phyloP scores from a whole-genome alignment of 2,888 invertebrate species.

The Seira sanloemensis region DNA sequence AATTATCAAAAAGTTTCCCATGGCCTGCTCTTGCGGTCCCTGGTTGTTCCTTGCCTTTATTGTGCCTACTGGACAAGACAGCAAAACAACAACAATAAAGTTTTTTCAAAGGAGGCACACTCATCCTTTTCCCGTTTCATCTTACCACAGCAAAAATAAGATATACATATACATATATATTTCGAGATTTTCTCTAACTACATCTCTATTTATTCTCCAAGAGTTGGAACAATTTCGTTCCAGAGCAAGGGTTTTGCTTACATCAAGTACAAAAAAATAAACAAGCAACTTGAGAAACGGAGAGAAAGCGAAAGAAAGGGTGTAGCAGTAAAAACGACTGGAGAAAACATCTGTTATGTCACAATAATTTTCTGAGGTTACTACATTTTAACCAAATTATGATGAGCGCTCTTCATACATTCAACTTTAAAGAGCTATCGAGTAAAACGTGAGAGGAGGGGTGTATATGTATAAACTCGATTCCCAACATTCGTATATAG shows the following conservation, averaged over 20 bases:
- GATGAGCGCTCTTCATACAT: slow-evolving; percentile 65
- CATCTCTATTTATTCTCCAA: background rate
- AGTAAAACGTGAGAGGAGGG: background rate
- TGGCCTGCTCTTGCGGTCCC: background rate
- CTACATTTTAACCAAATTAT: slow-evolving; percentile 70
- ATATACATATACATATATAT: no score
- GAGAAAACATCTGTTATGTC: slow-evolving; percentile 70
- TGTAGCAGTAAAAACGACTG: slow-evolving; percentile 42
- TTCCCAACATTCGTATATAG: background rate
- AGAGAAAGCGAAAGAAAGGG: slow-evolving; percentile 39
- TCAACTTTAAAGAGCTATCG: background rate
- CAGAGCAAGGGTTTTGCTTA: background rate
- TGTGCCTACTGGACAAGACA: slow-evolving; percentile 19
- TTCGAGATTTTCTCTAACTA: background rate
- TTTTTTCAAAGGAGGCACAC: background rate
- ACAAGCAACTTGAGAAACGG: slow-evolving; percentile 6
- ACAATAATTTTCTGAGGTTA: slow-evolving; percentile 69
- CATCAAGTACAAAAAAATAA: slow-evolving; percentile 15
- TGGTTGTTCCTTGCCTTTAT: background rate
- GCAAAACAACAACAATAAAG: slow-evolving; percentile 20
- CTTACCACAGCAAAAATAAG: background rate
- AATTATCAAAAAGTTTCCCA: background rate
- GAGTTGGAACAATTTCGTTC: slow-evolving; percentile 18
- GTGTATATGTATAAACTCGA: background rate
- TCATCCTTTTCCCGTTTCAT: slow-evolving; percentile 13